phyloP scores from a whole-genome alignment of 2,797 vertebrate species.

The Erpetoichthys calabaricus region DNA sequence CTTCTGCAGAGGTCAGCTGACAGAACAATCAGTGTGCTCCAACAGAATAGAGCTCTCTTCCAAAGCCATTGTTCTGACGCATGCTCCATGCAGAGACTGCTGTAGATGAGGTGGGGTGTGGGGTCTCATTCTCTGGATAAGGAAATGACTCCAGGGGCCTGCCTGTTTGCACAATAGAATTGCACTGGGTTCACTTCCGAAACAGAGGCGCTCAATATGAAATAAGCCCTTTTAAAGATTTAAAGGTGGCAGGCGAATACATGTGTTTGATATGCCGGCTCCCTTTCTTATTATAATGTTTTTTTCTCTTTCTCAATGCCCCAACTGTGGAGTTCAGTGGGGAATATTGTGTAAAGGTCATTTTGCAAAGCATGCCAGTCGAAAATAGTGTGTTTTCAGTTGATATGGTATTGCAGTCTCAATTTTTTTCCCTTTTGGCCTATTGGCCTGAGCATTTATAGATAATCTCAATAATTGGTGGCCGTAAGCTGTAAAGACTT shows the following conservation, averaged over 20 bases:
- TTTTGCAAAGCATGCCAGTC: too few relatives aligned
- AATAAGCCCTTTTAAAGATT: background rate
- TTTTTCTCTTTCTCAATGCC: too few relatives aligned
- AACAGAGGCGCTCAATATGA: constrained; percentile 4
- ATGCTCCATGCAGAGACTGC: constrained; percentile 24
- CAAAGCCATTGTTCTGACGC: constrained; percentile 48
- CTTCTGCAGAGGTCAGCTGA: constrained; percentile 52
- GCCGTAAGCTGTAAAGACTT: too few relatives aligned
- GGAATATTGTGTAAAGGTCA: too few relatives aligned
- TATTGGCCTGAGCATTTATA: too few relatives aligned
- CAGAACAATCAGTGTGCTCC: constrained; percentile 43
- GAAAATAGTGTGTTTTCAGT: too few relatives aligned
- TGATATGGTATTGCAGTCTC: too few relatives aligned
- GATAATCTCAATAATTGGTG: too few relatives aligned
- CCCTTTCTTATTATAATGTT: background rate
- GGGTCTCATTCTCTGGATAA: background rate
- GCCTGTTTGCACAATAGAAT: constrained; percentile 8
- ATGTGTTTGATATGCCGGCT: background rate
- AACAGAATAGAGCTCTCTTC: constrained; percentile 42
- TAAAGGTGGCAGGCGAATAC: background rate
- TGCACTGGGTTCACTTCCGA: constrained; percentile 11
- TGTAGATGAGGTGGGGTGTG: constrained; percentile 14
- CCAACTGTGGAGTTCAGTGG: too few relatives aligned
- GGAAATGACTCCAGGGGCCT: background rate
- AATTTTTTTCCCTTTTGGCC: too few relatives aligned